A percentile compares a stretch with the other conserved stretches of the same genome.
Evolutionary conservation across 2,888 invertebrate species (phyloP).

Genomic region (Euproctis similis): DNA sequence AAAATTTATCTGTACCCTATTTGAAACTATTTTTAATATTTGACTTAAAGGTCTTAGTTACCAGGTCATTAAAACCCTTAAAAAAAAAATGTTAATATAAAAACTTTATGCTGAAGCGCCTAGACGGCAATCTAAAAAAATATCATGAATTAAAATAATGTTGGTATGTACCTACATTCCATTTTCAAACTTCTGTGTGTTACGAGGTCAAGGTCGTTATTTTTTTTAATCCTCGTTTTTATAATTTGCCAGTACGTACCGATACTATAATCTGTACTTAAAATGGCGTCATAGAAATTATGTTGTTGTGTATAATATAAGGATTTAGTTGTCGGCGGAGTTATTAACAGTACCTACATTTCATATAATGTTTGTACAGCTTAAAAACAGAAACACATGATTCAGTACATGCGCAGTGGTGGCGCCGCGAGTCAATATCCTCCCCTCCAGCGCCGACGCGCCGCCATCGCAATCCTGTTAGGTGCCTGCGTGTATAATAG

Average conservation of each 20-base stretch:
- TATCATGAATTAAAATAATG: too few relatives aligned
- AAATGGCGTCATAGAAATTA: constrained; percentile 8
- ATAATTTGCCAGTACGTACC: constrained; percentile 14
- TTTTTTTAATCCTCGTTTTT: too few relatives aligned
- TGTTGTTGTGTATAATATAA: constrained; percentile 8
- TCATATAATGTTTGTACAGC: constrained; percentile 37
- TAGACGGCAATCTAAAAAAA: too few relatives aligned
- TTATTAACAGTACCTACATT: constrained; percentile 38
- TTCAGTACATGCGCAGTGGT: constrained; percentile 66
- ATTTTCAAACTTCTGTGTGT: neutral
- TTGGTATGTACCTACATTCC: neutral
- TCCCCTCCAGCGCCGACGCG: constrained; percentile 62
- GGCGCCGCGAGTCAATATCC: constrained; percentile 72
- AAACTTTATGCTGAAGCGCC: too few relatives aligned
- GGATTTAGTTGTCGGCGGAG: constrained; percentile 29
- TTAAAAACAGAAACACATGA: constrained; percentile 71
- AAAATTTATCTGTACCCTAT: too few relatives aligned
- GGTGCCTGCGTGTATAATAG: constrained; percentile 31
- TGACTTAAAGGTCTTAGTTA: too few relatives aligned
- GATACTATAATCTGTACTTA: constrained; percentile 7
- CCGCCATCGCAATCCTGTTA: constrained; percentile 64
- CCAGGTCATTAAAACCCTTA: too few relatives aligned
- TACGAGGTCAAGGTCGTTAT: constrained; percentile 6
- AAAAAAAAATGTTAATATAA: too few relatives aligned
- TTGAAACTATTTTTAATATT: too few relatives aligned